Conservation (phyloP, 2,797 vertebrate genomes). For the Borostomias antarcticus region DNA sequence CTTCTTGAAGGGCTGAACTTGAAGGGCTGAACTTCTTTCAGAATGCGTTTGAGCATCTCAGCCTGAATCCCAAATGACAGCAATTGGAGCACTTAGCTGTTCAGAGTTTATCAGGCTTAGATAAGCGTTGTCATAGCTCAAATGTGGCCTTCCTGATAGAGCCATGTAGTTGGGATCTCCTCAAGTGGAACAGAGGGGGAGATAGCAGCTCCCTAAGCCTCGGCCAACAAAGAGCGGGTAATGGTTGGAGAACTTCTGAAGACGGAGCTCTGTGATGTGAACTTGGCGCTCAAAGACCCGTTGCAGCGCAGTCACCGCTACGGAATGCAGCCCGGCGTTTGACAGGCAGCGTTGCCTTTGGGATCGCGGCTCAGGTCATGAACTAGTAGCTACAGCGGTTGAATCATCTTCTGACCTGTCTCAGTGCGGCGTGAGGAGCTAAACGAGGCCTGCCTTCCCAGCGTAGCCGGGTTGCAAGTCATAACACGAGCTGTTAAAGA, state of each 20-base stretch:
- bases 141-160: constrained; percentile 70
- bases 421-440: constrained; percentile 29
- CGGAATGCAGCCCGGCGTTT: constrained; percentile 58
- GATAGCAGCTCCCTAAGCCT: constrained; percentile 64
- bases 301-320: constrained; percentile 54
- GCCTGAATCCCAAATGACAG: constrained; percentile 73
- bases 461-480: constrained; percentile 37
- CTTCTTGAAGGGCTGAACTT: constrained; percentile 19
- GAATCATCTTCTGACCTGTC: constrained; percentile 30
- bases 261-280: constrained; percentile 63
- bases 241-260: constrained; percentile 54
- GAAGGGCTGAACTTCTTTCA: constrained; percentile 49
- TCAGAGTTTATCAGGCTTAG: constrained; percentile 74
- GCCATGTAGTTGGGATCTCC: constrained; percentile 70
- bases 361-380: constrained; percentile 32
- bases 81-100: constrained; percentile 75
- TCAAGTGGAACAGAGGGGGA: constrained; percentile 64
- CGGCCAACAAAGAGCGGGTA: constrained; percentile 60
- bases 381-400: constrained; percentile 40
- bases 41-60: constrained; percentile 66
- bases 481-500: constrained; percentile 20
- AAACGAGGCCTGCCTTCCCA: constrained; percentile 32
- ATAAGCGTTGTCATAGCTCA: constrained; percentile 75
- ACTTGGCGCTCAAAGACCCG: constrained; percentile 48
- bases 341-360: constrained; percentile 47